Conservation (phyloP, 2,888 invertebrate genomes). For the Suillia variegata region DNA sequence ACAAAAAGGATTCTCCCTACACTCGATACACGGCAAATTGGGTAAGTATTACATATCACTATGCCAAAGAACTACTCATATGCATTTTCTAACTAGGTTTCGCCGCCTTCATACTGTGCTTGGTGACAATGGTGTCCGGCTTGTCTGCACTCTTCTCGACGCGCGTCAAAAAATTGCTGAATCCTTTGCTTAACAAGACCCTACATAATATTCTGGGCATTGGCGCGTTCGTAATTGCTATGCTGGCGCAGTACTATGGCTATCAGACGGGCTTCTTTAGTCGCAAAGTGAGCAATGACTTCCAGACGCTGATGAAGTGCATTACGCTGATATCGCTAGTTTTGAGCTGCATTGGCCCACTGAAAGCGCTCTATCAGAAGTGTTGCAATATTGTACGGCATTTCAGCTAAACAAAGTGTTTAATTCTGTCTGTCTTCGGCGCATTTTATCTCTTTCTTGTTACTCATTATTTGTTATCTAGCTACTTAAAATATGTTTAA, state of each 20-base stretch:
- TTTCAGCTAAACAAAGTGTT: conserved; percentile 28
- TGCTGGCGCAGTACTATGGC: conserved; percentile 54
- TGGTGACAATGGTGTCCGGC: conserved; percentile 49
- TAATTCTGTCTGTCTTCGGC: too few species aligned
- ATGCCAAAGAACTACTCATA: too few species aligned
- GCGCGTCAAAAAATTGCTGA: conserved; percentile 40
- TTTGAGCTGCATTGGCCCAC: conserved; percentile 46
- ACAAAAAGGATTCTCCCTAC: conserved; percentile 44
- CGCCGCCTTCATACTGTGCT: conserved; percentile 50
- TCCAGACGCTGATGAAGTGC: conserved; percentile 48
- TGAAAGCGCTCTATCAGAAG: conserved; percentile 45
- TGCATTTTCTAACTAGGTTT: conserved; percentile 38
- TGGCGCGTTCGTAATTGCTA: conserved; percentile 48
- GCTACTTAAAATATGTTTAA: too few species aligned
- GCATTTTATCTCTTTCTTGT: too few species aligned
- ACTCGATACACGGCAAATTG: conserved; percentile 46
- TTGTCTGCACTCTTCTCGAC: conserved; percentile 48
- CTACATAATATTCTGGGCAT: conserved; percentile 53
- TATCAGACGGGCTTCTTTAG: conserved; percentile 52
- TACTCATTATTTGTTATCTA: too few species aligned
- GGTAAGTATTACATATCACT: conserved; percentile 37
- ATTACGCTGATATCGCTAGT: conserved; percentile 49
- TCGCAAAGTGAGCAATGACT: conserved; percentile 35
- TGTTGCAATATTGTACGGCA: conserved; percentile 34
- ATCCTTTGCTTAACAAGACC: conserved; percentile 52